Conservation (phyloP, 23 tunicate genomes). For the Trididemnum nubilum region DNA sequence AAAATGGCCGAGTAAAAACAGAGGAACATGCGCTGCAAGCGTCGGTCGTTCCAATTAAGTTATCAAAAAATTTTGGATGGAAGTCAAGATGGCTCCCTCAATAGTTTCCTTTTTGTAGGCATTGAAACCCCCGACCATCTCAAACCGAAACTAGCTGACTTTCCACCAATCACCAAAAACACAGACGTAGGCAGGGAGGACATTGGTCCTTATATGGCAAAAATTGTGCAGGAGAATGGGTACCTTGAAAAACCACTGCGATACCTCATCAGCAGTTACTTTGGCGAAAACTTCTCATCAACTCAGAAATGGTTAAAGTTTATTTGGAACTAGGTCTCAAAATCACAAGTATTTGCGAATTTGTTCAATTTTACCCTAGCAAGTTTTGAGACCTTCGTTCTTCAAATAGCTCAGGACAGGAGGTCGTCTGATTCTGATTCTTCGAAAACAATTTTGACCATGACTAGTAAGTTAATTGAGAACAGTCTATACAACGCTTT, state of each 20-base stretch:
- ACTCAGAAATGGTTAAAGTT: no score
- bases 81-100: not conserved
- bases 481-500: not conserved
- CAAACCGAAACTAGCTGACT: no score
- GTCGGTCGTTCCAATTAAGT: no score
- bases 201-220: no score
- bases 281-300: no score
- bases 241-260: not conserved
- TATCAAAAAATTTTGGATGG: constrained; percentile 8
- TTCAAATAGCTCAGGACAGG: not conserved
- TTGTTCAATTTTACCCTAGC: not conserved
- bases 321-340: not conserved
- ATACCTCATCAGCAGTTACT: no score
- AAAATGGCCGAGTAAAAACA: no score
- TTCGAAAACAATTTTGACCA: not conserved
- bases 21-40: no score
- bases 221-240: no score
- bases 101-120: not conserved
- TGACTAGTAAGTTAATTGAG: not conserved
- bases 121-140: no score
- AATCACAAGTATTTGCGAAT: not conserved
- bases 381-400: not conserved
- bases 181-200: not conserved
- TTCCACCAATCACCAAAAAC: no score
- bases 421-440: not conserved